These are phyloP conservation scores for Platysteira castanea DNA, from an alignment of 2,113 vertebrate genomes.

Conservation along the genomic window DNA sequence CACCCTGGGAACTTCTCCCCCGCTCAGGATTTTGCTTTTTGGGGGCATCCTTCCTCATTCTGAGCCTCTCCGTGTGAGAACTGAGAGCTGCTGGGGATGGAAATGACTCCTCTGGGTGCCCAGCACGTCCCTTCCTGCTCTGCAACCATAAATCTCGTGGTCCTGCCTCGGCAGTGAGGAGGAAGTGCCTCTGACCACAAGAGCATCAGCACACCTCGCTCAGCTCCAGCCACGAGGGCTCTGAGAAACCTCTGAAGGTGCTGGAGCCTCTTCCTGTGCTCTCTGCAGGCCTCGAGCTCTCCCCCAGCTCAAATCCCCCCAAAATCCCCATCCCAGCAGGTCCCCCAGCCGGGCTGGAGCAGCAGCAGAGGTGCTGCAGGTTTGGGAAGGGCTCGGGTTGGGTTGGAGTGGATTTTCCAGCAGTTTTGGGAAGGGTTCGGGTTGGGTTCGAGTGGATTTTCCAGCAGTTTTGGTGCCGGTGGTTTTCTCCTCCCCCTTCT, in stretches of 20 bases:
- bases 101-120: accelerated
- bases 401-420: neutral
- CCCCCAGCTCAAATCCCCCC: neutral
- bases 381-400: neutral
- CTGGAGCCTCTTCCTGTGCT: neutral
- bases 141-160: neutral
- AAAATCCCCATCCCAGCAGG: accelerated
- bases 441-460: neutral
- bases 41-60: neutral
- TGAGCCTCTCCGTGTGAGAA: neutral
- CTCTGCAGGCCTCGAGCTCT: neutral
- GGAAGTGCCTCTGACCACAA: neutral
- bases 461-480: neutral
- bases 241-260: accelerated
- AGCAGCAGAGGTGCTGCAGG: neutral
- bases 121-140: neutral
- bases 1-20: neutral
- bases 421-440: neutral
- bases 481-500: neutral
- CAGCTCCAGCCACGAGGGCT: neutral
- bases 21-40: neutral
- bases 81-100: neutral
- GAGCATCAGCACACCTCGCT: neutral
- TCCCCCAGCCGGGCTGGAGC: accelerated
- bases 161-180: neutral